Conservation (phyloP, 2,797 vertebrate species). For the Steatocranus sp. region DNA sequence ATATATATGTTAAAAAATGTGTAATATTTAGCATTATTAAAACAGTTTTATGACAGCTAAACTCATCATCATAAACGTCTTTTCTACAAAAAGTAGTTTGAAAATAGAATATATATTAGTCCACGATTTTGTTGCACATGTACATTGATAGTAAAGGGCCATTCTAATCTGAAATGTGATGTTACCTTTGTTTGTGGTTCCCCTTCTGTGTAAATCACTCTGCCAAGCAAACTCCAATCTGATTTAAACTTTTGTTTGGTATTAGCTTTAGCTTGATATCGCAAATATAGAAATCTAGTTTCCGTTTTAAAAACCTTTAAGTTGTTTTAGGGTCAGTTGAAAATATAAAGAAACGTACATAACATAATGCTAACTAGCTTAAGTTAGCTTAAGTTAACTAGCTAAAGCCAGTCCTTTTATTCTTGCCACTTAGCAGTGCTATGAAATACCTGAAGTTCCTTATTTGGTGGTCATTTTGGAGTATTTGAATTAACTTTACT, state of each 20-base stretch:
- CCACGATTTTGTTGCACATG: neutral
- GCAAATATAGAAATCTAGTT: neutral
- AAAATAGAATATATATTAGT: neutral
- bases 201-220: neutral
- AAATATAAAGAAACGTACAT: neutral
- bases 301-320: neutral
- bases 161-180: neutral
- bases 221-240: neutral
- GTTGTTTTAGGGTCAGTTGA: neutral
- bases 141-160: neutral
- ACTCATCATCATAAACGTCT: neutral
- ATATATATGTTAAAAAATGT: neutral
- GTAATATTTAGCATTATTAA: neutral
- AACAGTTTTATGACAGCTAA: neutral
- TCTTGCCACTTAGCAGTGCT: neutral
- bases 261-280: neutral
- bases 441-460: neutral
- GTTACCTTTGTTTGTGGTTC: neutral
- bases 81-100: neutral
- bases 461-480: neutral
- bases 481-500: neutral
- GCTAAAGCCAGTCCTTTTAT: neutral
- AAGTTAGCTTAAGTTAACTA: neutral
- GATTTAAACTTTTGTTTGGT: neutral
- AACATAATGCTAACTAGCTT: neutral